These are phyloP conservation scores for Neoaliturus tenellus DNA, from an alignment of 2,888 invertebrate genomes.

Conservation along the genomic window DNA sequence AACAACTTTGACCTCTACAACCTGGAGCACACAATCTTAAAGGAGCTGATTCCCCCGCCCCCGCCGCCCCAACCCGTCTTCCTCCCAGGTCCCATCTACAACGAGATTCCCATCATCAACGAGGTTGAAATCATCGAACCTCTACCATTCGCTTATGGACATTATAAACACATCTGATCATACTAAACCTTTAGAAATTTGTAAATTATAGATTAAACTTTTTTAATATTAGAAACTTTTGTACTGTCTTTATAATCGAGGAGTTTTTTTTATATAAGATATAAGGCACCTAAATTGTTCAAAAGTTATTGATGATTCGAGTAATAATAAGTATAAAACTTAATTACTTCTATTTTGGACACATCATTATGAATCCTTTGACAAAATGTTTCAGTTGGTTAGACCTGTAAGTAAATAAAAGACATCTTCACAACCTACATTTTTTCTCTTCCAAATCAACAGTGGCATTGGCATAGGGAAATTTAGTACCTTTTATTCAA, in stretches of 20 bases:
- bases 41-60: conserved; percentile 8
- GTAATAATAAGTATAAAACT: neutral
- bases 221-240: neutral
- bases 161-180: conserved; percentile 11
- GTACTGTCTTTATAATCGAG: neutral
- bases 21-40: conserved; percentile 4
- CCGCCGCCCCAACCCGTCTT: neutral
- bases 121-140: neutral
- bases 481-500: too few species aligned
- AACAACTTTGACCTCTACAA: conserved; percentile 21
- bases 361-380: neutral
- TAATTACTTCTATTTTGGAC: neutral
- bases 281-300: neutral
- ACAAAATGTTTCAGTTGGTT: neutral
- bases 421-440: neutral
- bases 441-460: neutral
- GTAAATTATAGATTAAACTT: conserved; percentile 19
- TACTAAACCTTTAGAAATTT: neutral
- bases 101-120: too few species aligned
- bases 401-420: neutral
- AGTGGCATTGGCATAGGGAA: too few species aligned
- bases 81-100: neutral
- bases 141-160: neutral
- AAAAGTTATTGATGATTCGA: neutral
- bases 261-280: neutral